Conservation (phyloP, 1,140 invertebrate species). For the Thaumetopoea pityocampa region DNA sequence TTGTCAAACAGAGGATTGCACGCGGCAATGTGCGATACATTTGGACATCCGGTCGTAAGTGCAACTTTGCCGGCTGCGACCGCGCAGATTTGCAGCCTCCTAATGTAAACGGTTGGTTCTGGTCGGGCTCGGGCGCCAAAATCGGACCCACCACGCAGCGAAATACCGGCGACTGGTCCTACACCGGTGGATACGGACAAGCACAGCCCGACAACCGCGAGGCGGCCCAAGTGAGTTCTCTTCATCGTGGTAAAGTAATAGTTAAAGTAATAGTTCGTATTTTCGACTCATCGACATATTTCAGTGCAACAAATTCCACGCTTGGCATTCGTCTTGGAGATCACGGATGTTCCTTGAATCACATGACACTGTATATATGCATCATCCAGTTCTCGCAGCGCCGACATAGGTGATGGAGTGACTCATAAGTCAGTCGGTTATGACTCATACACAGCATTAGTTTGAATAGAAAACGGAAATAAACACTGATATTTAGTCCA, state of each 20-base stretch:
- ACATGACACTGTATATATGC: too few relatives aligned
- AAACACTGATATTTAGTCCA: too few relatives aligned
- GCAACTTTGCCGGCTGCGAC: conserved; percentile 94
- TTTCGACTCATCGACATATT: background rate
- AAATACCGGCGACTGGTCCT: conserved; percentile 92
- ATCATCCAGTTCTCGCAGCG: too few relatives aligned
- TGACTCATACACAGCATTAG: too few relatives aligned
- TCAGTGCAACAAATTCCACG: too few relatives aligned
- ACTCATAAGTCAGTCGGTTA: too few relatives aligned
- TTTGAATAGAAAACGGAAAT: too few relatives aligned
- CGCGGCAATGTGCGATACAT: conserved; percentile 86
- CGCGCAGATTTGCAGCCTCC: conserved; percentile 90
- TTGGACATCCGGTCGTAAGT: conserved; percentile 94
- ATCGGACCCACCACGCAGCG: conserved; percentile 91
- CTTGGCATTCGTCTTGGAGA: too few relatives aligned
- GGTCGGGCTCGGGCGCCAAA: conserved; percentile 93
- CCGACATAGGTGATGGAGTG: too few relatives aligned
- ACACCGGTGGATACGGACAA: conserved; percentile 89
- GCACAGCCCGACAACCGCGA: conserved; percentile 93
- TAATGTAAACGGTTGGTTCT: conserved; percentile 95
- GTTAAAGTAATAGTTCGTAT: background rate
- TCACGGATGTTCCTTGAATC: too few relatives aligned
- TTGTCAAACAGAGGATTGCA: conserved; percentile 89
- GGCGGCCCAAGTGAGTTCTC: conserved; percentile 84
- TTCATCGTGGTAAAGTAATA: background rate